phyloP scores from a whole-genome alignment of 2,113 vertebrate species.

The Cercopithecus mona region DNA sequence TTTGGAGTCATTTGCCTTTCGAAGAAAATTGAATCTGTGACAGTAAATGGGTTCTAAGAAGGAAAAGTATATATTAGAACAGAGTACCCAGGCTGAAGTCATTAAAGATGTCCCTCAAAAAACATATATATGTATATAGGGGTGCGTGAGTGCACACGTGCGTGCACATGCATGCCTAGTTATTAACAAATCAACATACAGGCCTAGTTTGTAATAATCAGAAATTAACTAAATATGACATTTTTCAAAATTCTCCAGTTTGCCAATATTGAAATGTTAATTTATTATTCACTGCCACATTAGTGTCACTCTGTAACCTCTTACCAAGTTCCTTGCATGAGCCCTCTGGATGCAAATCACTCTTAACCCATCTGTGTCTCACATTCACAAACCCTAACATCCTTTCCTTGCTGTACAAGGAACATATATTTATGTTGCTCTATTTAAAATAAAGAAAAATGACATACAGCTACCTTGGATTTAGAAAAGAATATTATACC shows the following conservation, averaged over 20 bases:
- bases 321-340: conserved; percentile 81
- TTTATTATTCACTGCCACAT: conserved; percentile 84
- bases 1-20: neutral
- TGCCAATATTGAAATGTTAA: conserved; percentile 84
- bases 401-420: neutral
- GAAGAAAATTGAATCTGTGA: neutral
- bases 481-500: neutral
- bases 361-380: conserved; percentile 77
- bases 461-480: neutral
- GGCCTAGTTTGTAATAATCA: conserved; percentile 81
- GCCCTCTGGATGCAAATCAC: conserved; percentile 82
- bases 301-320: conserved; percentile 61
- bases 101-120: neutral
- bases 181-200: conserved; percentile 79
- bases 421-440: conserved; percentile 19
- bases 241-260: conserved; percentile 85
- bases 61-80: neutral
- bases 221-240: conserved; percentile 68
- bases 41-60: neutral
- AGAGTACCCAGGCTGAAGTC: neutral
- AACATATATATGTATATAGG: neutral
- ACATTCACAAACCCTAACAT: conserved; percentile 68
- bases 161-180: conserved; percentile 25
- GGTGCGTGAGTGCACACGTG: too few species aligned
- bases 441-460: conserved; percentile 66